Percentiles rank a stretch among this genome's conserved stretches.
Conservation (phyloP, 2,113 vertebrate genomes). For the Rissa tridactyla region DNA sequence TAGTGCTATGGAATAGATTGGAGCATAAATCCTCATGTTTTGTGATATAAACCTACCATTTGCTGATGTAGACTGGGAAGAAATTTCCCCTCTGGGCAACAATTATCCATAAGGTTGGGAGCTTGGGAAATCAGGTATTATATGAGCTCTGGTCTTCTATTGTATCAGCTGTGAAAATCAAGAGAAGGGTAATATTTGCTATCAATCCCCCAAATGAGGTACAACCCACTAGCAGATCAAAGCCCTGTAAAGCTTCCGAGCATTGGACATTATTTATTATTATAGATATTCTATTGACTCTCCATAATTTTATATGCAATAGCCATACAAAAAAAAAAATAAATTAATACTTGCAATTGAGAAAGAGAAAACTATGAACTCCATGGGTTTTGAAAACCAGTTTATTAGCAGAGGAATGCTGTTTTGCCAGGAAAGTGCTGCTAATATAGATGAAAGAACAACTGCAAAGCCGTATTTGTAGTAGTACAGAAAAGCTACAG, state of each 20-base stretch:
- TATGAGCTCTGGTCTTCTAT: constrained; percentile 32
- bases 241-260: background rate
- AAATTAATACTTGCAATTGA: background rate
- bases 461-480: background rate
- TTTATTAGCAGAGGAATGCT: background rate
- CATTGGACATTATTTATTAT: background rate
- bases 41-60: constrained; percentile 52
- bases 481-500: background rate
- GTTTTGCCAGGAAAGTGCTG: background rate
- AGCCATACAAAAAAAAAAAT: background rate
- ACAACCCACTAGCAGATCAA: constrained; percentile 5
- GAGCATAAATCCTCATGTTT: constrained; percentile 49
- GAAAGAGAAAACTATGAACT: background rate
- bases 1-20: constrained; percentile 35
- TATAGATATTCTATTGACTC: background rate
- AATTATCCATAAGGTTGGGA: constrained; percentile 49
- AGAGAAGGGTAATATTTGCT: constrained; percentile 43
- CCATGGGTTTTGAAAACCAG: background rate
- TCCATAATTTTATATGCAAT: background rate
- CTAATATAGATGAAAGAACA: background rate
- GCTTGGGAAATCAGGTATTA: constrained; percentile 48
- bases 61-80: constrained; percentile 34
- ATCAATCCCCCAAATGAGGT: constrained; percentile 32
- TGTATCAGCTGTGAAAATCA: constrained; percentile 56
- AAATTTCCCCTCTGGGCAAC: constrained; percentile 58